Conservation (phyloP, 2,797 vertebrate genomes). For the Cirrhinus molitorella region DNA sequence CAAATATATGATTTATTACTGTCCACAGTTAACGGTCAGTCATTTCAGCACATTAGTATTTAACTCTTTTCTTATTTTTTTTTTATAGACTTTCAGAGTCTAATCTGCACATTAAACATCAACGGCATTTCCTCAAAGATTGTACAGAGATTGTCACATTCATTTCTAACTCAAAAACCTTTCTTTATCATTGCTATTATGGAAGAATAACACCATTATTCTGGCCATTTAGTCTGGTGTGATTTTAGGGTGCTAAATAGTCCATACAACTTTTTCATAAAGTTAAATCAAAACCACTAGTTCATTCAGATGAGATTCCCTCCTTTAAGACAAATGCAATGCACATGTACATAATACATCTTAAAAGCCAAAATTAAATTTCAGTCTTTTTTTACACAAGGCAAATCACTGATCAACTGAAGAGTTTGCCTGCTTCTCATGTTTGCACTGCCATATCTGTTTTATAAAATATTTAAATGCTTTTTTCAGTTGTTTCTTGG, state of each 20-base stretch:
- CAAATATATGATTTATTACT: slow-evolving; percentile 6
- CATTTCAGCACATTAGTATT: slow-evolving; percentile 11
- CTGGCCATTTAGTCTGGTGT: slow-evolving; percentile 11
- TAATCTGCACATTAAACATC: slow-evolving; percentile 34
- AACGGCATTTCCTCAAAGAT: slow-evolving; percentile 26
- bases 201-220: slow-evolving; percentile 1
- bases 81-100: background rate
- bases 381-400: slow-evolving; percentile 22
- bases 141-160: background rate
- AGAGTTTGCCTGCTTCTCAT: slow-evolving; percentile 7
- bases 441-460: slow-evolving; percentile 57
- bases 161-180: background rate
- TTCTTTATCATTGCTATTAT: background rate
- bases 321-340: background rate
- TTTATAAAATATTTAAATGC: slow-evolving; percentile 34
- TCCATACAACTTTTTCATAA: background rate
- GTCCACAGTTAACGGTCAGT: slow-evolving; percentile 5
- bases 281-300: background rate
- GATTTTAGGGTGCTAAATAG: slow-evolving; percentile 10
- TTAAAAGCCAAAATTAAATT: slow-evolving; percentile 26
- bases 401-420: background rate
- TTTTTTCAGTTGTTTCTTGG: slow-evolving; percentile 36
- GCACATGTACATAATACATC: background rate
- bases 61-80: background rate
- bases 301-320: background rate